Percentiles rank a stretch among this genome's conserved stretches.
These are phyloP conservation scores for Bellardia bayeri DNA, from an alignment of 2,888 invertebrate genomes.

Conservation along the genomic window DNA sequence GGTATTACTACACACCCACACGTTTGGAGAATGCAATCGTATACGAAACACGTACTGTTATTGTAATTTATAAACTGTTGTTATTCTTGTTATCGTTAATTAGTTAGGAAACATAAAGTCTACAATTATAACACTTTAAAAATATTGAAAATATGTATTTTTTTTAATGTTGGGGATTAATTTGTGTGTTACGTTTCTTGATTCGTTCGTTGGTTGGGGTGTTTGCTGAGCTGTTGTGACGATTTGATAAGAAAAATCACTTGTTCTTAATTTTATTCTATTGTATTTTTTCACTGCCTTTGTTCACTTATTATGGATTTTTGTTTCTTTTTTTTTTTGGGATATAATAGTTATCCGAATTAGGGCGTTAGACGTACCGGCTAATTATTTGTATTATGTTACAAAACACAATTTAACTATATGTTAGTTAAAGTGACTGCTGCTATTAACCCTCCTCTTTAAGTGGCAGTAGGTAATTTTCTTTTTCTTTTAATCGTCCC, in stretches of 20 bases:
- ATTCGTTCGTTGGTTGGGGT: constrained; percentile 3
- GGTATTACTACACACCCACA: constrained; percentile 4
- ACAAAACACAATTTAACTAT: constrained; percentile 1
- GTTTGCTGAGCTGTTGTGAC: constrained; percentile 1
- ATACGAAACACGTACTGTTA: neutral
- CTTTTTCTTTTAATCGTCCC: neutral
- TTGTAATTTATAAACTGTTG: neutral
- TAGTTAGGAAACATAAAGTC: constrained; percentile 10
- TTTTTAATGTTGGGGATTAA: constrained; percentile 12
- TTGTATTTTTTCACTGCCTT: constrained; percentile 30
- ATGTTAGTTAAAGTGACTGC: neutral
- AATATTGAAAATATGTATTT: neutral
- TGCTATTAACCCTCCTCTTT: neutral
- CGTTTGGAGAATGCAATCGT: constrained; percentile 7
- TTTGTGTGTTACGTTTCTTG: constrained; percentile 2
- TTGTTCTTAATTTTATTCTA: constrained; percentile 54
- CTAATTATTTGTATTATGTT: constrained; percentile 10
- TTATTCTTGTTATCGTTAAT: constrained; percentile 33
- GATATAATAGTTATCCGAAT: constrained; percentile 24
- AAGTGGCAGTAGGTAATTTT: neutral
- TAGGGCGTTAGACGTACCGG: constrained; percentile 65
- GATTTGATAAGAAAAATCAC: constrained; percentile 64
- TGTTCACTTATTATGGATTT: constrained; percentile 39
- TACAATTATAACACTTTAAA: constrained; percentile 20
- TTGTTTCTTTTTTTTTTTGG: constrained; percentile 8